Percentiles rank a stretch among this genome's conserved stretches.
Conservation (phyloP, 1,140 invertebrate species). For the Nasonia longicornis region DNA sequence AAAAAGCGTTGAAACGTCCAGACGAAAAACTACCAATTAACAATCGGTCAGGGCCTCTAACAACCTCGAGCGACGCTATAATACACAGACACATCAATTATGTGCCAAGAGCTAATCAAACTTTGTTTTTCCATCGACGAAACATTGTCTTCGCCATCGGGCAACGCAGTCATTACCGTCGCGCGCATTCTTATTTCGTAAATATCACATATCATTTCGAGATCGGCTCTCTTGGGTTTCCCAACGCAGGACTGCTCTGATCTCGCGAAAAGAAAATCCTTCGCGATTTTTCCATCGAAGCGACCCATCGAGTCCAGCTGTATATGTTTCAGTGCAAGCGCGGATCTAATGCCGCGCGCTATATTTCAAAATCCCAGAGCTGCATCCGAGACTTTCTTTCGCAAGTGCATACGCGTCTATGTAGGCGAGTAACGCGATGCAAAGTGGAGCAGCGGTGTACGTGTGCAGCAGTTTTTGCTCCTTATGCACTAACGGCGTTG, state of each 20-base stretch:
- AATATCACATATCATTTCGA: constrained; percentile 11
- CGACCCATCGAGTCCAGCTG: neutral
- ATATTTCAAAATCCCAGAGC: constrained; percentile 4
- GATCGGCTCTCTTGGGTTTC: neutral
- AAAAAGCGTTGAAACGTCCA: neutral
- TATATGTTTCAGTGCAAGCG: neutral
- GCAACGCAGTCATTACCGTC: neutral
- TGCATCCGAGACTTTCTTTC: constrained; percentile 9
- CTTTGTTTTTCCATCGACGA: neutral
- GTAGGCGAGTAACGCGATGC: neutral
- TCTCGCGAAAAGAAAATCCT: neutral
- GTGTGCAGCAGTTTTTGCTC: neutral
- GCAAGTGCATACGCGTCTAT: neutral
- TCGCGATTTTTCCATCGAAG: neutral
- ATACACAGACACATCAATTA: neutral
- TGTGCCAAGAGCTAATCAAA: neutral
- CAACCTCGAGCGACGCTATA: no score
- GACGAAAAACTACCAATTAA: neutral
- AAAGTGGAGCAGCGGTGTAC: constrained; percentile 5
- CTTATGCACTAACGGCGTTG: neutral
- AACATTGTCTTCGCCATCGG: neutral
- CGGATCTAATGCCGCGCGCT: constrained; percentile 7
- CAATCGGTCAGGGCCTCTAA: neutral
- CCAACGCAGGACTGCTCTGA: neutral
- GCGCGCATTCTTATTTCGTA: neutral